Evolutionary conservation across 2,888 invertebrate genomes (phyloP).

Genomic region (Dromius quadrimaculatus): DNA sequence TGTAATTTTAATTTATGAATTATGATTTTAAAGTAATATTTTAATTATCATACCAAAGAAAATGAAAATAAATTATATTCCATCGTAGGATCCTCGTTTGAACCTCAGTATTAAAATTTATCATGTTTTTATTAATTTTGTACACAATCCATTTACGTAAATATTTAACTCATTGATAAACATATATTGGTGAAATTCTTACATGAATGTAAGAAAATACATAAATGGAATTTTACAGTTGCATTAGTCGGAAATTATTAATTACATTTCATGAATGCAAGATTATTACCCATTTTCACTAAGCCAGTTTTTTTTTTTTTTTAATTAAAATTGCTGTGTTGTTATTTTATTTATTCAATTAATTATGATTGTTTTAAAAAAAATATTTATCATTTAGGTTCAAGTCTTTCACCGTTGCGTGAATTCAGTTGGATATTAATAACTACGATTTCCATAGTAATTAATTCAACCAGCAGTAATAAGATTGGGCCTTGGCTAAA

Average conservation of each 20-base stretch:
- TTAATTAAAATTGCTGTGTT: background rate
- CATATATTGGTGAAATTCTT: slow-evolving; percentile 9
- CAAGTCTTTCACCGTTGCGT: too few relatives aligned
- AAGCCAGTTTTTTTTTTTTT: slow-evolving; percentile 3
- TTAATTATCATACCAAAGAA: slow-evolving; percentile 35
- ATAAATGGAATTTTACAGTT: slow-evolving; percentile 27
- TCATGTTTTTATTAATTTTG: slow-evolving; percentile 3
- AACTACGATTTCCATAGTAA: too few relatives aligned
- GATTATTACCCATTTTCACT: slow-evolving; percentile 43
- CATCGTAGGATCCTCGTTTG: slow-evolving; percentile 21
- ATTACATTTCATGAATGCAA: slow-evolving; percentile 39
- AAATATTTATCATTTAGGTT: too few relatives aligned
- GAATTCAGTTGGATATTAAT: too few relatives aligned
- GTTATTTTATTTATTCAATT: background rate
- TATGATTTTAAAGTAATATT: slow-evolving; percentile 17
- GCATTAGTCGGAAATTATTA: slow-evolving; percentile 42
- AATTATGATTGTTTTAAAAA: slow-evolving; percentile 7
- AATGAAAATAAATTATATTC: slow-evolving; percentile 12
- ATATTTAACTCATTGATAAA: slow-evolving; percentile 4
- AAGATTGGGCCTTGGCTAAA: too few relatives aligned
- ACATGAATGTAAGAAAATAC: slow-evolving; percentile 19
- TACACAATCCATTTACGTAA: slow-evolving; percentile 21
- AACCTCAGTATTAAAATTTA: slow-evolving; percentile 36
- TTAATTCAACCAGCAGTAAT: too few relatives aligned
- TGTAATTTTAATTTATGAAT: slow-evolving; percentile 12